phyloP scores from a whole-genome alignment of 2,113 vertebrate species.

The Progne subis region DNA sequence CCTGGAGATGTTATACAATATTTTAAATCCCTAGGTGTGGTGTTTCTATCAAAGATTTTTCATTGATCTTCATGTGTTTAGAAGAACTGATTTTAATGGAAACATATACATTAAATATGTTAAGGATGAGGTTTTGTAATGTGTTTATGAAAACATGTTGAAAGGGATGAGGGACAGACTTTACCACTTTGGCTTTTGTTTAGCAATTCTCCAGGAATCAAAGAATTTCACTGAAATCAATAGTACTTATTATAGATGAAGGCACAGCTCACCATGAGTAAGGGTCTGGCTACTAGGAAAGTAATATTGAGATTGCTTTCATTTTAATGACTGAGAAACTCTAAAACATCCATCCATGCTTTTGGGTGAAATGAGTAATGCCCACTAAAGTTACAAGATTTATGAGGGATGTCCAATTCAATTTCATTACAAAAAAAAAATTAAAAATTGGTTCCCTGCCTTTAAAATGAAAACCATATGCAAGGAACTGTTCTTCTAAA shows the following conservation, averaged over 20 bases:
- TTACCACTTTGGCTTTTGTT: not conserved
- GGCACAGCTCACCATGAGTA: not conserved
- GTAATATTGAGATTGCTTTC: constrained; percentile 48
- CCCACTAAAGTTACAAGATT: constrained; percentile 75
- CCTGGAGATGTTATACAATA: not conserved
- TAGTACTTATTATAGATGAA: constrained; percentile 14
- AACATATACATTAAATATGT: not conserved
- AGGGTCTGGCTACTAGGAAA: not conserved
- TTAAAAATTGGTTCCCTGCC: constrained; percentile 57
- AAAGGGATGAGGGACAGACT: not conserved
- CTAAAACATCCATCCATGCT: constrained; percentile 45
- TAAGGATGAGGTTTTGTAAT: not conserved
- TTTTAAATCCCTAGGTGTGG: not conserved
- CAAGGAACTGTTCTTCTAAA: constrained; percentile 54
- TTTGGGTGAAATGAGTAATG: constrained; percentile 67
- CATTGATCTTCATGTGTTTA: not conserved
- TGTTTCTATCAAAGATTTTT: not conserved
- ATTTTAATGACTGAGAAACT: constrained; percentile 56
- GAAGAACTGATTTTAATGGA: not conserved
- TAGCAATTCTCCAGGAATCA: not conserved
- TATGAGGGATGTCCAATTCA: constrained; percentile 69
- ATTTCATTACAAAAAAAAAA: constrained; percentile 70
- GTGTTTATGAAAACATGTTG: not conserved
- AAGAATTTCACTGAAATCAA: constrained; percentile 25
- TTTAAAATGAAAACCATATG: constrained; percentile 75